Evolutionary conservation across 2,113 vertebrate genomes (phyloP), one percentile per base, ranked within the genome.

Genomic region (Lagopus leucura): DNA sequence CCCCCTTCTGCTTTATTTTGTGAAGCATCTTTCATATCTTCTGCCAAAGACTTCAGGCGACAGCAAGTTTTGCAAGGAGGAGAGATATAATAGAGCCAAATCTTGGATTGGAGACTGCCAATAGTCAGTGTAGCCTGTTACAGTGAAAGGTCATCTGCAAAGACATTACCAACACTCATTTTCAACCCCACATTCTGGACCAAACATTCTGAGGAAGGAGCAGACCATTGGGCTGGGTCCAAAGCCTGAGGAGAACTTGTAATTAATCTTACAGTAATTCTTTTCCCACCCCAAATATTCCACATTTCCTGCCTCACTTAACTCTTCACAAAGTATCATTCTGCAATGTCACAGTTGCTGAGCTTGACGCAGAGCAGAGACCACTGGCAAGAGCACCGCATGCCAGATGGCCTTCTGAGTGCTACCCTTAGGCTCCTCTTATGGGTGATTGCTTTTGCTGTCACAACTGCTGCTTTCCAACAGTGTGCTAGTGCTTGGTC

Each of bases 11-110:
- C 90, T 94, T 90, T 92, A 88, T 94, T 94, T 88, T 95, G 80
- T 93, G 82, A 96, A 95, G 76, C 69, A 94, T 93, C 92, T 96
- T 95, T 96, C 90, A 95, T 94, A 94, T 96, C 94, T 94, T 94
- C 90, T 96, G 95, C 95, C 94, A 94, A 95, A 94, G 94, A 90
- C 91, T 94, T 91, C 28, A 94, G 93, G 90, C 81, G 57, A 93
- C 89, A 92, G 83, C 63, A 76, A 92, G 86, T 94, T 96, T 93
- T 95, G 92, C 91, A 96, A 94, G 76, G 70, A 92, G 95, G 40
- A 32, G 0, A 88, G 80, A 78, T 91, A 72, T 86, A 91, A 78
- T 61, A 72, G 90, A 94, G 93, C 88, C 85, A 97, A 93, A 90
- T 86, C 88, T 78, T 84, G 70, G 70, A 86, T 81, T 83, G 94